phyloP scores from a whole-genome alignment of 2,888 invertebrate genomes.

The Tyria jacobaeae region DNA sequence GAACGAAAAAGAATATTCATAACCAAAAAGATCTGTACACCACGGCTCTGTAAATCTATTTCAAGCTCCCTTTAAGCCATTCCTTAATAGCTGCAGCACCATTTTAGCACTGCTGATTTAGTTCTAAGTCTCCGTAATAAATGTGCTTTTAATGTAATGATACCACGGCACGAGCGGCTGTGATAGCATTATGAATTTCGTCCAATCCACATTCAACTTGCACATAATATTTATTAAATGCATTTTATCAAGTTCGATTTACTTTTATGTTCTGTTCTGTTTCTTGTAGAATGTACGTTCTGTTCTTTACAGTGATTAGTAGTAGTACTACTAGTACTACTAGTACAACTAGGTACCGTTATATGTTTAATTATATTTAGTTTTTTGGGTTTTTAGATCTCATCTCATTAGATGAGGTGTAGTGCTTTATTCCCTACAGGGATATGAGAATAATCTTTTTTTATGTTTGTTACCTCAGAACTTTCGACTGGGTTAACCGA shows the following conservation, averaged over 20 bases:
- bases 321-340: no score
- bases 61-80: no score
- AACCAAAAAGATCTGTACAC: no score
- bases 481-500: no score
- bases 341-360: no score
- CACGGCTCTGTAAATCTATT: no score
- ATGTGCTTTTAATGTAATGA: constrained; percentile 83
- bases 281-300: constrained; percentile 1
- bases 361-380: background rate
- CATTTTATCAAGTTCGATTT: constrained; percentile 23
- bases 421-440: no score
- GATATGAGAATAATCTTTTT: no score
- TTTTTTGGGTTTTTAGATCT: background rate
- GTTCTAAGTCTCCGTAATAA: constrained; percentile 77
- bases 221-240: constrained; percentile 54
- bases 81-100: constrained; percentile 48
- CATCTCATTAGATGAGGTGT: no score
- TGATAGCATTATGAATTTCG: constrained; percentile 74
- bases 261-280: constrained; percentile 20
- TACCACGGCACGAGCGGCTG: constrained; percentile 75
- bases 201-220: constrained; percentile 55
- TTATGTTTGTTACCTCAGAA: no score
- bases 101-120: constrained; percentile 75
- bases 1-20: no score
- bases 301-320: background rate